These are phyloP conservation scores for Xestia xanthographa DNA, from an alignment of 2,888 invertebrate species.

Conservation along the genomic window DNA sequence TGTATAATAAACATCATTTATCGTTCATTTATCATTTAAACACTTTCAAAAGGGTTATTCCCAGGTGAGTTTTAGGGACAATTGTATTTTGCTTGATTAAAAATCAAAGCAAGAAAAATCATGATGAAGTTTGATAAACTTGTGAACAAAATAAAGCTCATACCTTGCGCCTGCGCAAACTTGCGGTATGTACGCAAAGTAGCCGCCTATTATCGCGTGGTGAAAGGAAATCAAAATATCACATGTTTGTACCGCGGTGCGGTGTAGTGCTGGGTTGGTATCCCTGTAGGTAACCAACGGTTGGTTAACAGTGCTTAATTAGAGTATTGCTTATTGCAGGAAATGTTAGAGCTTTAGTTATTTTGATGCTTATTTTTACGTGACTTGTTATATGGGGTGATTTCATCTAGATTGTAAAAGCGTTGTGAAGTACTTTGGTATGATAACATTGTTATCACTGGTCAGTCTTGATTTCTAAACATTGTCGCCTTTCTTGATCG, in stretches of 20 bases:
- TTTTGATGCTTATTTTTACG: background rate
- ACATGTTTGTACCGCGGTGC: constrained; percentile 59
- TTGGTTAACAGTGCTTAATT: constrained; percentile 33
- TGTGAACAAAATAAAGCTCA: constrained; percentile 1
- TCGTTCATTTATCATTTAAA: background rate
- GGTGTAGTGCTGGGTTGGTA: constrained; percentile 5
- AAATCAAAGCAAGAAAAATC: background rate
- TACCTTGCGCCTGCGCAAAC: constrained; percentile 37
- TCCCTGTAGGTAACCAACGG: constrained; percentile 7
- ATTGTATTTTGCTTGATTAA: background rate
- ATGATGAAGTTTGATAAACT: background rate
- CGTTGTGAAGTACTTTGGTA: too few relatives aligned
- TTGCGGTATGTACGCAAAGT: constrained; percentile 65
- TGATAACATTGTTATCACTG: too few relatives aligned
- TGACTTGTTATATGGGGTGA: too few relatives aligned
- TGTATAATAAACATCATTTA: too few relatives aligned
- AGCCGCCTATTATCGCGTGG: constrained; percentile 67
- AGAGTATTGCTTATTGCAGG: constrained; percentile 16
- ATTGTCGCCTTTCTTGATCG: too few relatives aligned
- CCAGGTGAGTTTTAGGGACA: background rate
- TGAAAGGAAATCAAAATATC: constrained; percentile 75
- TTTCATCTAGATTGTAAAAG: too few relatives aligned
- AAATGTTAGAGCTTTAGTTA: constrained; percentile 9
- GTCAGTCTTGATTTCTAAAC: too few relatives aligned
- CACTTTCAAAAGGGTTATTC: background rate